These are phyloP conservation scores for Calyptommatus sinebrachiatus DNA, from an alignment of 2,113 vertebrate species.

Conservation along the genomic window DNA sequence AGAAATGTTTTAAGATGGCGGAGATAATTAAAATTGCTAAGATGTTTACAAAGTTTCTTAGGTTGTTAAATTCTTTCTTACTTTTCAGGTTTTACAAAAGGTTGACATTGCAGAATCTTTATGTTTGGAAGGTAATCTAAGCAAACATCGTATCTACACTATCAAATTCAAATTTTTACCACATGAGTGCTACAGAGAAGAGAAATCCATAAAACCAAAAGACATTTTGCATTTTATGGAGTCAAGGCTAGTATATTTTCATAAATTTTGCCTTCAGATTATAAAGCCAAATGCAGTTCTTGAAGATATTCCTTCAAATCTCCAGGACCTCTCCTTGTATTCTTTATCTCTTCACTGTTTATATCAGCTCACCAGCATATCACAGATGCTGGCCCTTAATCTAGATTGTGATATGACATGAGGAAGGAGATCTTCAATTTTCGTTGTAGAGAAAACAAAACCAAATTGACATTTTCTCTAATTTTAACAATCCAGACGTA, in stretches of 20 bases:
- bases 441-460: too few species aligned
- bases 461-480: too few species aligned
- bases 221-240: conserved; percentile 90
- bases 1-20: too few species aligned
- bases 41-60: not conserved
- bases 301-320: too few species aligned
- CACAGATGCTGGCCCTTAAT: too few species aligned
- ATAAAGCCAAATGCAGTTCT: not conserved
- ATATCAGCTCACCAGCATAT: too few species aligned
- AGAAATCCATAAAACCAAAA: conserved; percentile 81
- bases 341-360: too few species aligned
- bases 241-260: conserved; percentile 70
- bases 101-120: conserved; percentile 85
- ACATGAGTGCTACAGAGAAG: conserved; percentile 77
- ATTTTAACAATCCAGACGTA: too few species aligned
- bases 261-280: not conserved
- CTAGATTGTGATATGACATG: too few species aligned
- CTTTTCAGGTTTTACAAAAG: conserved; percentile 84
- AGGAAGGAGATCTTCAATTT: too few species aligned
- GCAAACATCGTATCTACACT: conserved; percentile 76
- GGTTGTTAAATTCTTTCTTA: not conserved
- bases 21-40: too few species aligned
- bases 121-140: conserved; percentile 60
- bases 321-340: too few species aligned
- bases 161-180: conserved; percentile 86